A percentile compares a stretch with the other conserved stretches of the same genome.
phyloP scores from a whole-genome alignment of 2,888 invertebrate species.

The Melanchra persicariae region DNA sequence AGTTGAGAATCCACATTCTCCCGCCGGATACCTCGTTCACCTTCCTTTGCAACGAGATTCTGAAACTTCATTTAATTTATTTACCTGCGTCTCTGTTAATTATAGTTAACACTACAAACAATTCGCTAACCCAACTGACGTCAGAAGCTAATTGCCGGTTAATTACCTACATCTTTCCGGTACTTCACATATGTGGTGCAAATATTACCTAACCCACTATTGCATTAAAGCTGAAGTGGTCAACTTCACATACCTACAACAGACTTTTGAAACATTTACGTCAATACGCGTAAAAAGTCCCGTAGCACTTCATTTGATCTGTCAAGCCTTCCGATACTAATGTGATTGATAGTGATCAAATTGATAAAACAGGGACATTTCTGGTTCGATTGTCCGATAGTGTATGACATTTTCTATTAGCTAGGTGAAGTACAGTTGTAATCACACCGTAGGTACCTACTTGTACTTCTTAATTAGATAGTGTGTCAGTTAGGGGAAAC shows the following conservation, averaged over 20 bases:
- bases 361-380: constrained; percentile 18
- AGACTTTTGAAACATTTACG: constrained; percentile 40
- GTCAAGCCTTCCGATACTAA: constrained; percentile 30
- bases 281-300: constrained; percentile 50
- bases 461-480: constrained; percentile 1
- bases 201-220: constrained; percentile 20
- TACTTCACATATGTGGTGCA: background rate
- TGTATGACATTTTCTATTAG: constrained; percentile 11
- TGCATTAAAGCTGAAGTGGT: constrained; percentile 37
- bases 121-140: constrained; percentile 6
- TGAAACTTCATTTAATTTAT: background rate
- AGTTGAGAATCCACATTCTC: background rate
- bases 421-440: constrained; percentile 20
- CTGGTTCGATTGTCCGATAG: constrained; percentile 12
- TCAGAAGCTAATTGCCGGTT: constrained; percentile 22
- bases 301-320: constrained; percentile 14
- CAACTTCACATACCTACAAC: background rate
- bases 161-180: constrained; percentile 23
- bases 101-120: no score
- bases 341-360: constrained; percentile 36
- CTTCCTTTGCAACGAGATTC: background rate
- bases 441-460: background rate
- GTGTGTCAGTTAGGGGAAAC: constrained; percentile 30
- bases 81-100: background rate
- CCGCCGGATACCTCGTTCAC: background rate